Percentiles rank a stretch among this genome's conserved stretches.
phyloP scores from a whole-genome alignment of 2,113 vertebrate species.

The Nipponia nippon region DNA sequence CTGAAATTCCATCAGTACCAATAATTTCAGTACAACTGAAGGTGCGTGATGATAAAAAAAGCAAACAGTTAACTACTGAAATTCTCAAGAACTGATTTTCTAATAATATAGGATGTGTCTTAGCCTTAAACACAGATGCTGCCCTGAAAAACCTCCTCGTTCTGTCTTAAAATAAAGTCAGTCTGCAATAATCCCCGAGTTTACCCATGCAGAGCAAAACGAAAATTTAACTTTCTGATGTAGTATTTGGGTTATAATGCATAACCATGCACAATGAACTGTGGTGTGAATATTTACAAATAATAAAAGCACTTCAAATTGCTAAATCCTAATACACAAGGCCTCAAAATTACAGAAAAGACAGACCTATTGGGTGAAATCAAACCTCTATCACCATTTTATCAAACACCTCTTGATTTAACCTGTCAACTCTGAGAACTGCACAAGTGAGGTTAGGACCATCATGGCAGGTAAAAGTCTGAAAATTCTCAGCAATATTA shows the following conservation, averaged over 20 bases:
- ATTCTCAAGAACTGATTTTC: neutral
- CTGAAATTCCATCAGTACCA: neutral
- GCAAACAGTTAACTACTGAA: neutral
- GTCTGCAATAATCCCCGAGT: neutral
- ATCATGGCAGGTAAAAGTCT: neutral
- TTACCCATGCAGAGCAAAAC: neutral
- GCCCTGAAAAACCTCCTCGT: neutral
- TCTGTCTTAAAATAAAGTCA: neutral
- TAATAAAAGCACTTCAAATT: neutral
- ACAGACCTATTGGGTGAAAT: neutral
- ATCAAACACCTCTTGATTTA: neutral
- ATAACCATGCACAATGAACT: neutral
- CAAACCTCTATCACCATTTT: neutral
- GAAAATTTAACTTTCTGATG: neutral
- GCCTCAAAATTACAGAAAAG: neutral
- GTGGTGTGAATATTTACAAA: fast-evolving
- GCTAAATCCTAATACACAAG: neutral
- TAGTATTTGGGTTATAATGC: neutral
- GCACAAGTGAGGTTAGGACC: neutral
- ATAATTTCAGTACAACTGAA: neutral
- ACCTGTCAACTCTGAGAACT: neutral
- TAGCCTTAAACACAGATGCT: neutral
- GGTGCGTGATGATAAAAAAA: neutral
- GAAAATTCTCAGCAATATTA: neutral
- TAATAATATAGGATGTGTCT: neutral